phyloP scores from a whole-genome alignment of 1,140 invertebrate species.

The Drosophila seguyi region DNA sequence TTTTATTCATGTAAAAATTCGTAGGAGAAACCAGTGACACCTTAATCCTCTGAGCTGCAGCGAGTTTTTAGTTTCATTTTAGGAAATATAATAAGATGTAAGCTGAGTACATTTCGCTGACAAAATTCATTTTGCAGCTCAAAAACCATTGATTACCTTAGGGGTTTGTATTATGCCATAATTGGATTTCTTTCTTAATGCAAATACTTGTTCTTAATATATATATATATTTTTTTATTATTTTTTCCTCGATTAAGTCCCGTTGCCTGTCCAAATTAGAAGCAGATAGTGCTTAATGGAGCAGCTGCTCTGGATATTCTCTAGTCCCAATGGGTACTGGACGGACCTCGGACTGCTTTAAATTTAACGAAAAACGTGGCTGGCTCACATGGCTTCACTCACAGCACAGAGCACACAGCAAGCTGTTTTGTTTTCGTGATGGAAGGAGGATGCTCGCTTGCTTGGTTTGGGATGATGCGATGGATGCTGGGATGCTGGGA shows the following conservation, averaged over 20 bases:
- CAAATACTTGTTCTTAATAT: slow-evolving; percentile 5
- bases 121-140: not conserved
- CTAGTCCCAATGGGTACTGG: not conserved
- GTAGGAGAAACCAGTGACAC: not conserved
- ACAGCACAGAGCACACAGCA: not conserved
- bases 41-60: not conserved
- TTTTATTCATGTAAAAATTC: not conserved
- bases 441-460: slow-evolving; percentile 8
- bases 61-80: not conserved
- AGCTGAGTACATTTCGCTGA: not conserved
- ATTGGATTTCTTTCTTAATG: not conserved
- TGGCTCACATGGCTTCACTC: slow-evolving; percentile 26
- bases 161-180: not conserved
- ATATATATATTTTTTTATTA: slow-evolving; percentile 10
- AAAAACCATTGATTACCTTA: slow-evolving; percentile 2
- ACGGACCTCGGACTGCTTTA: slow-evolving; percentile 10
- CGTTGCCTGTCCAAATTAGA: slow-evolving; percentile 5
- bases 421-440: slow-evolving; percentile 29
- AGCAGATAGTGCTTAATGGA: slow-evolving; percentile 19
- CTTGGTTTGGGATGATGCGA: not conserved
- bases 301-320: slow-evolving; percentile 11
- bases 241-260: slow-evolving; percentile 13
- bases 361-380: slow-evolving; percentile 13
- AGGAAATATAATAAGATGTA: not conserved
- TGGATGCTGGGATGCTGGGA: not conserved